Evolutionary conservation across 2,113 vertebrate genomes (phyloP).

Genomic region (Pteruthius melanotis): DNA sequence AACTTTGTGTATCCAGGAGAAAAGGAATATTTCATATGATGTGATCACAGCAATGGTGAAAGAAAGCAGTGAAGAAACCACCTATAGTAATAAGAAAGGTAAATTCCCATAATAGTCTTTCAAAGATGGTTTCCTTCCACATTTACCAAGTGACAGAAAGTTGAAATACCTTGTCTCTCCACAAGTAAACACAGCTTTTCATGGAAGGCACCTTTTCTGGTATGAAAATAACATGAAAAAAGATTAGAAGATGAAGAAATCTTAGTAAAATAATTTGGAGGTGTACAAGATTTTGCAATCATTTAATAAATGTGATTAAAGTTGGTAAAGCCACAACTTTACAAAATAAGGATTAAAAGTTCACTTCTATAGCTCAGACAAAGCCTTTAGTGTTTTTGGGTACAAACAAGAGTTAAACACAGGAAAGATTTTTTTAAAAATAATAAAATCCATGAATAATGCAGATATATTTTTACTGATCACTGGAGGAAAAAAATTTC

Average conservation of each 20-base stretch:
- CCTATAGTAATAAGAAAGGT: neutral
- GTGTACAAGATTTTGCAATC: neutral
- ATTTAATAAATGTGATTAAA: neutral
- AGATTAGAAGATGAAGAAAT: neutral
- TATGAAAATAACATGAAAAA: neutral
- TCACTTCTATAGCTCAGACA: neutral
- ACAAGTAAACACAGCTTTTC: neutral
- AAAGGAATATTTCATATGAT: neutral
- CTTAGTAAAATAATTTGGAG: neutral
- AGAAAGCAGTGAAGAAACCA: neutral
- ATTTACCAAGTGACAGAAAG: neutral
- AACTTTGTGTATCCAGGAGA: neutral
- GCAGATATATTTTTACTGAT: constrained; percentile 25
- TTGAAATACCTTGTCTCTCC: neutral
- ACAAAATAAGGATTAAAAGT: neutral
- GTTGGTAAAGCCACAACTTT: neutral
- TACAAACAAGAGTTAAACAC: neutral
- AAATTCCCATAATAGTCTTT: neutral
- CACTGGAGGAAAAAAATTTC: constrained; percentile 34
- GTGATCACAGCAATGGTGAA: neutral
- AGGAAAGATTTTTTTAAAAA: neutral
- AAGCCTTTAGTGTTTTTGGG: neutral
- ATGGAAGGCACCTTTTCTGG: neutral
- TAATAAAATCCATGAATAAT: neutral
- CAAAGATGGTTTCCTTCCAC: neutral